Base-by-base conservation (phyloP, 2,888 invertebrate genomes). In the Chironomus riparius region DNA sequence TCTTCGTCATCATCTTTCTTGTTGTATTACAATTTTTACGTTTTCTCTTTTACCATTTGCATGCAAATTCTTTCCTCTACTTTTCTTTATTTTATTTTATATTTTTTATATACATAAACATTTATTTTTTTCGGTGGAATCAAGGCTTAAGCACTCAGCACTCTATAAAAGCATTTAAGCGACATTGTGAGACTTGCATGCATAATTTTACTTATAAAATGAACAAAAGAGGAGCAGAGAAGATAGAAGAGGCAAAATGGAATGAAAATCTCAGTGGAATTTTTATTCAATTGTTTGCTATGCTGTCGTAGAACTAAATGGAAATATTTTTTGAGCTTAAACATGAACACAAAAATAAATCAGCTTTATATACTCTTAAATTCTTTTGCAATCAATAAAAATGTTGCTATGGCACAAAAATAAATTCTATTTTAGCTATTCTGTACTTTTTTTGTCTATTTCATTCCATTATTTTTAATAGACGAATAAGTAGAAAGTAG, bases 91-190 rank as follows among this genome's bases (percentile, higher is more conserved):
- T 38, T 38, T 38, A 38, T 38, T 38, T 38, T 38, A 38, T 38
- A 38, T 38, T 38, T 38, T 38, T 38, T 38, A 38, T 38, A 38
- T 38, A 38, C 56, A 56, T 18, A 56, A 56, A 56, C n/a, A n/a
- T n/a, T 15, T n/a, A n/a, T 65, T 21, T 22, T 65, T 21, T 65
- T 24, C 4, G 65, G 18, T 24, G 65, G 65, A 65, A 65, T 65
- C 65, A 65, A 65, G 65, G 65, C 65, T 65, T 65, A 65, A 65
- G 65, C 65, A 65, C 65, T 65, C 65, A 65, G 65, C 65, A 65
- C 65, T 65, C 65, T 65, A 65, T 65, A 65, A 65, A 65, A 65
- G 65, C 65, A 65, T 65, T 65, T 65, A 65, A 65, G 24, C 65
- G 65, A 65, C 65, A 65, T 18, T 65, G 65, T 65, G 24, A 21